These are phyloP conservation scores for Chiloscyllium punctatum DNA, from an alignment of 2,797 vertebrate genomes.

Conservation along the genomic window DNA sequence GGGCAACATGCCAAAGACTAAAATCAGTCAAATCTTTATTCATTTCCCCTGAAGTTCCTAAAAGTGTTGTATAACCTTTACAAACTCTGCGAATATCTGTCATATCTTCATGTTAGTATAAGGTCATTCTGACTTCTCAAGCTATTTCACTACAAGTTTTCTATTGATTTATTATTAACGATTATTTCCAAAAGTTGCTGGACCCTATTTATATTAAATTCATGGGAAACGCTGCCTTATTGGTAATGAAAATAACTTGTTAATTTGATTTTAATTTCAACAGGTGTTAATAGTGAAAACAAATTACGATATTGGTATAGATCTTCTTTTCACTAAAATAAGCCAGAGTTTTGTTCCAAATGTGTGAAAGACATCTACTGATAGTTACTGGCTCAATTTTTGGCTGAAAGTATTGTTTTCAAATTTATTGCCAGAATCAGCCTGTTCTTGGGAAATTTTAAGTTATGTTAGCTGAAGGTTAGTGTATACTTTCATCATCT, in stretches of 20 bases:
- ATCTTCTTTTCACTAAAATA: neutral
- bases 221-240: neutral
- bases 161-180: neutral
- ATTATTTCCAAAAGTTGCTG: neutral
- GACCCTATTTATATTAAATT: neutral
- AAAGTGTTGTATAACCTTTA: no score
- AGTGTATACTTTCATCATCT: neutral
- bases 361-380: neutral
- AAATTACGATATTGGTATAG: neutral
- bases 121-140: neutral
- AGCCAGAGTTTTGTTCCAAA: neutral
- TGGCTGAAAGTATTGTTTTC: neutral
- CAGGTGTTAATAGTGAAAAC: neutral
- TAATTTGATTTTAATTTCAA: neutral
- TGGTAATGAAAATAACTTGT: neutral
- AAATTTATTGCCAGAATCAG: neutral
- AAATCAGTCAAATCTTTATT: neutral
- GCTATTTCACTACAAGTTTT: neutral
- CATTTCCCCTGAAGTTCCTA: neutral
- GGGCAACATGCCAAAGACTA: neutral
- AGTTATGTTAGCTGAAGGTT: neutral
- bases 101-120: neutral
- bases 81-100: neutral
- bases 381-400: neutral
- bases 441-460: neutral